phyloP scores from a whole-genome alignment of 1,140 invertebrate genomes.

The Acyrthosiphon pisum region DNA sequence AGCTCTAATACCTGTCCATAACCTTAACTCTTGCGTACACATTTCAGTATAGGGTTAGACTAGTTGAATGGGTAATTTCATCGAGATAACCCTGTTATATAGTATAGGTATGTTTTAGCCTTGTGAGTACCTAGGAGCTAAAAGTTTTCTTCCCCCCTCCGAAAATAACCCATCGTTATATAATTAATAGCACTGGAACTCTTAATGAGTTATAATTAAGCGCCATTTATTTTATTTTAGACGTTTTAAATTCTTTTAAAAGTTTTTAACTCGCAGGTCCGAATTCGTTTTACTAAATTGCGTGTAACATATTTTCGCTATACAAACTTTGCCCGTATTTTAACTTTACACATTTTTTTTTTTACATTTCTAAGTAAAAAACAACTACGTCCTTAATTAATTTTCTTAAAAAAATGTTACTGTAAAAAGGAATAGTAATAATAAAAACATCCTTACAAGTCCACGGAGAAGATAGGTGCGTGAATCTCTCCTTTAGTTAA shows the following conservation, averaged over 20 bases:
- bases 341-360: background rate
- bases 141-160: background rate
- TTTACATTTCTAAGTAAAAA: background rate
- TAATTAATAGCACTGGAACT: background rate
- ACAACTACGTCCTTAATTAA: background rate
- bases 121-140: background rate
- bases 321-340: background rate
- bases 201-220: constrained; percentile 18
- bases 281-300: constrained; percentile 16
- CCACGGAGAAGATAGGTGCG: background rate
- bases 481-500: background rate
- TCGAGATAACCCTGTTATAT: background rate
- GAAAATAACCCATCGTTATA: background rate
- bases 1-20: background rate
- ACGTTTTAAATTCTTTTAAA: constrained; percentile 18
- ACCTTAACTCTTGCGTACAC: background rate
- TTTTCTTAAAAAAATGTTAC: background rate
- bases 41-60: background rate
- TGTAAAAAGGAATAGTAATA: background rate
- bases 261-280: background rate
- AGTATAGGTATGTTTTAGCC: background rate
- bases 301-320: background rate
- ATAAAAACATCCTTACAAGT: background rate
- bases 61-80: background rate
- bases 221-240: constrained; percentile 14